Evolutionary conservation across 2,113 vertebrate genomes (phyloP), one percentile per base, ranked within the genome.

Genomic region (Myotis brandtii): DNA sequence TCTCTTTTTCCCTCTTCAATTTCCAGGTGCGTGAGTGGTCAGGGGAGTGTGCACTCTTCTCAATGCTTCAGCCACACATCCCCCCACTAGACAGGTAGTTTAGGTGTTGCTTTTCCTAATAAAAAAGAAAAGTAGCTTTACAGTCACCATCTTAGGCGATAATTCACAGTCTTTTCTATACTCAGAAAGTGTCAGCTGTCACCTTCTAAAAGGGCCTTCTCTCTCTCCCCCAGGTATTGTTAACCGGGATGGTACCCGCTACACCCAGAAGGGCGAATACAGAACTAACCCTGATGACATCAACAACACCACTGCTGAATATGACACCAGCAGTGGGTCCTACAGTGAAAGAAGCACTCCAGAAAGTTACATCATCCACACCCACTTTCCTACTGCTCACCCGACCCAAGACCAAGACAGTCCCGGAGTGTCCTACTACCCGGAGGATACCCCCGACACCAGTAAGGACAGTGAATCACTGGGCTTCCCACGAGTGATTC

Each of bases 211-310:
- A 32, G 27, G n/a, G 1, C 32, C 75, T 96, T 82, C 48, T 85
- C 5, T 98, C 69, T 50, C 23, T 95, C 83, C n/a, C 52, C 40
- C 92, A 98, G 98, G 97, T n/a, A 98, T 98, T 59, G 98, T 98
- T 59, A 98, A 99, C 16, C 97, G 97, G 0, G 98, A 98, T 2
- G 98, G 98, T 34, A 98, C 98, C n/a, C 97, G 72, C 0, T 98
- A 96, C 8, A 92, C 48, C 13, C 37, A 94, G 20, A 97, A 86
- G 11, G 97, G 98, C 7, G 97, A 95, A 0, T 98, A 92, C 5
- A 98, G 43, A 80, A 96, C 98, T 13, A 13, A 97, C 95, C 88
- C 76, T 0, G 95, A 95, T 0, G 97, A 98, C 82, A 97, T 97
- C 86, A 81, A 97, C 59, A 43, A 98, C 93, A 8, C 75, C 95